Evolutionary conservation across 2,113 vertebrate species (phyloP).

Genomic region (Barbus barbus): DNA sequence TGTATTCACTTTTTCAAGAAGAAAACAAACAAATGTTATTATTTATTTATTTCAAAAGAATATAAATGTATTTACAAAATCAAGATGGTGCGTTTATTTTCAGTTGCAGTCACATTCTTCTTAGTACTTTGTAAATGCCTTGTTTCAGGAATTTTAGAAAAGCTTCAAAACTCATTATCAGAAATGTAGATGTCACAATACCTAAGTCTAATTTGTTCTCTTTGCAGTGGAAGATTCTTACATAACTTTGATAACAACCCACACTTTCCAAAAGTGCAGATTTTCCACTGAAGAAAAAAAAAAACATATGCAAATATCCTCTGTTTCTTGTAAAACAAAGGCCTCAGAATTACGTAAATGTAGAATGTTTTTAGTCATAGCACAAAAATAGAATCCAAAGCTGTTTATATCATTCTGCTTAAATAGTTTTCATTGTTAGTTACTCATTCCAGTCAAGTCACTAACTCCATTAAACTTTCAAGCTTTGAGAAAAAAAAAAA

Average conservation of each 20-base stretch:
- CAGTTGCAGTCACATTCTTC: background rate
- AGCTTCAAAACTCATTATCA: background rate
- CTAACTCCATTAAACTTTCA: background rate
- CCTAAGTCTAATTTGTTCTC: background rate
- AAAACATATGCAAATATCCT: background rate
- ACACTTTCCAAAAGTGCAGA: slow-evolving; percentile 29
- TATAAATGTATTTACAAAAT: background rate
- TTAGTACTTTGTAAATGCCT: slow-evolving; percentile 25
- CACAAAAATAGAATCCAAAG: background rate
- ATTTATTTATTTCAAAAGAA: background rate
- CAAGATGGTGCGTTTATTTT: background rate
- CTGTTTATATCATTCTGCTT: background rate
- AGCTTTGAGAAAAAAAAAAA: background rate
- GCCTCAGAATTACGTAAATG: background rate
- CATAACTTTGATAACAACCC: slow-evolving; percentile 22
- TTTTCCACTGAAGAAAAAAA: slow-evolving; percentile 11
- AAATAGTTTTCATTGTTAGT: background rate
- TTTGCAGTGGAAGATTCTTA: slow-evolving; percentile 28
- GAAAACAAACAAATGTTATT: background rate
- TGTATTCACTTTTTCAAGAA: background rate
- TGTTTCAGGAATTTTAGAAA: background rate
- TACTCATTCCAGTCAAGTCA: background rate
- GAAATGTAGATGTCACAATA: background rate
- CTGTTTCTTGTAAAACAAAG: background rate
- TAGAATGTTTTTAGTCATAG: slow-evolving; percentile 5